Evolutionary conservation across 2,888 invertebrate species (phyloP).

Genomic region (Tyria jacobaeae): DNA sequence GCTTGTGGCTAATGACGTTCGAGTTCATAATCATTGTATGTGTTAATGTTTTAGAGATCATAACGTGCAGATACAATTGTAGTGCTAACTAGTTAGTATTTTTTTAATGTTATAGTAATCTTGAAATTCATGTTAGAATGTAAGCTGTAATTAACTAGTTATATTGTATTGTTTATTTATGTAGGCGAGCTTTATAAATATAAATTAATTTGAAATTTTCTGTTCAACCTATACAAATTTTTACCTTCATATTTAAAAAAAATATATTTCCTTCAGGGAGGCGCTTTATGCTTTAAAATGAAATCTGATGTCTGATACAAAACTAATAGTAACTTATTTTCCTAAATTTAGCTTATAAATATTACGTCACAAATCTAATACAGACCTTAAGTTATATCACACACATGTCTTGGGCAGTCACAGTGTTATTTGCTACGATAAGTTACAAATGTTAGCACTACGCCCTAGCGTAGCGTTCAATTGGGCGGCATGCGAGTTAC

Average conservation of each 20-base stretch:
- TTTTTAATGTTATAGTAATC: conserved; percentile 12
- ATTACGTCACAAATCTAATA: not conserved
- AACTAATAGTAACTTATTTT: not conserved
- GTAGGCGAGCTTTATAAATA: not conserved
- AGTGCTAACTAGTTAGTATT: too few species aligned
- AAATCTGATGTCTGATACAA: not conserved
- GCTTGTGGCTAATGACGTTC: conserved; percentile 63
- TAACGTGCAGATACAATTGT: too few species aligned
- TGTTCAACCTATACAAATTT: too few species aligned
- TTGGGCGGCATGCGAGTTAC: conserved; percentile 53
- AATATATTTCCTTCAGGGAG: not conserved
- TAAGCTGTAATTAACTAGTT: conserved; percentile 17
- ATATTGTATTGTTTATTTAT: not conserved
- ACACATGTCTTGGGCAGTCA: conserved; percentile 46
- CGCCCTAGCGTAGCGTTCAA: conserved; percentile 46
- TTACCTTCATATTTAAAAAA: not conserved
- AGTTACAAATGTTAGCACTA: conserved; percentile 41
- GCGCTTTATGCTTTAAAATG: not conserved
- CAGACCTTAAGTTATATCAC: conserved; percentile 39
- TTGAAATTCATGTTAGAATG: conserved; percentile 22
- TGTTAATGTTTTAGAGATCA: conserved; percentile 54
- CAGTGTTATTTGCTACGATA: conserved; percentile 45
- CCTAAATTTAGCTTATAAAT: too few species aligned
- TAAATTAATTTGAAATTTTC: too few species aligned
- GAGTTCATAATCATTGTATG: conserved; percentile 59